Base-by-base conservation (phyloP, 2,797 vertebrate genomes). In the Platyrinchus mystaceus region DNA sequence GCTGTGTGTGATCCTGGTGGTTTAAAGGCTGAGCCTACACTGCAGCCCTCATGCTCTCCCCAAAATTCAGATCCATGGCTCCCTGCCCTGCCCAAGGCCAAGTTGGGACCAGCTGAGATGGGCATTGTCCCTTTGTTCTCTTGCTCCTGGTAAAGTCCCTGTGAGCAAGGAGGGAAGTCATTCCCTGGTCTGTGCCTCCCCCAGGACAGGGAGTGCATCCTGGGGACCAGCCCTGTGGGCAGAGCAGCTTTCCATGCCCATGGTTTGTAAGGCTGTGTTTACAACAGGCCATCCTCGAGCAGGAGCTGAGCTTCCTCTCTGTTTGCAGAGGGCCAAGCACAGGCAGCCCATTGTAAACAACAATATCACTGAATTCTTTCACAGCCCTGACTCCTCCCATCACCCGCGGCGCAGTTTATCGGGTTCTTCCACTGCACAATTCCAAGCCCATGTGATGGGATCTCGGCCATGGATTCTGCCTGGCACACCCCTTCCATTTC, bases 401-500 rank as follows among this genome's bases (percentile, higher is more conserved):
- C 95, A 85, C 95, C 95, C 88, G 77, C 91, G 7, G 93, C 0
- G 94, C 70, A 2, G 74, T 83, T 93, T 62, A 85, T 91, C 80
- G 0, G 28, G 74, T 90, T 85, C 95, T 89, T 87, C 91, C 95
- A 94, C 80, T n/a, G 19, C 87, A 87, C 94, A 93, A 59, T 93
- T 36, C 56, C 78, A 69, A 15, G 6, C 52, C 6, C 10, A 3
- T 37, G 93, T 14, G 95, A 97, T 94, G 94, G 77, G 87, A 97
- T 97, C 96, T 70, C 63, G 18, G 94, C 87, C 89, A 0, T 23
- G 56, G 64, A 11, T 6, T 89, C 95, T 84, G 94, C 92, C 83
- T 93, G 93, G 91, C 95, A 93, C 95, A 89, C 84, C 96, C 96
- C 87, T 90, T 69, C 39, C 92, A 89, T 83, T 96, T 95, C 95